Evolutionary conservation across 2,797 vertebrate species (phyloP).

Genomic region (Pipistrellus pygmaeus): DNA sequence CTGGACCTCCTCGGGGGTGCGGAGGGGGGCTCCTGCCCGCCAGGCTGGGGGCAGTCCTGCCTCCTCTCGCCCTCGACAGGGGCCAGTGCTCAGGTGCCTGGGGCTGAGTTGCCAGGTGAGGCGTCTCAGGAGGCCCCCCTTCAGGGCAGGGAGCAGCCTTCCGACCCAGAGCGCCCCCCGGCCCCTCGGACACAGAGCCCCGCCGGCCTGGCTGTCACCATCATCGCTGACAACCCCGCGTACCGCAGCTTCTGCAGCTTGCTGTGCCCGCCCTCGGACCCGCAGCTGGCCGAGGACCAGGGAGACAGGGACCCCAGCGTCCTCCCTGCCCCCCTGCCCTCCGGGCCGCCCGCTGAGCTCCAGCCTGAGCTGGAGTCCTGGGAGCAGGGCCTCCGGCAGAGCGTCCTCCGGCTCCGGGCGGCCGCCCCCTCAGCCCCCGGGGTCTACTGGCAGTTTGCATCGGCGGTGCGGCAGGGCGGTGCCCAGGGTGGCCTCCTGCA

Average conservation of each 20-base stretch:
- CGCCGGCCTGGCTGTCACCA: neutral
- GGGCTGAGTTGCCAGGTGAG: neutral
- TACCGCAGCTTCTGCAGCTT: slow-evolving; percentile 82
- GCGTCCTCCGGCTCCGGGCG: neutral
- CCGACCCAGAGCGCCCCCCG: neutral
- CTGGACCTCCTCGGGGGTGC: slow-evolving; percentile 77
- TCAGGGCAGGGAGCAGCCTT: neutral
- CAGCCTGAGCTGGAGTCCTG: slow-evolving; percentile 64
- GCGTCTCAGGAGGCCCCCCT: neutral
- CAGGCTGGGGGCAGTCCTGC: neutral
- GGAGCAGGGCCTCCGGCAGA: slow-evolving; percentile 77
- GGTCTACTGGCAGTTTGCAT: slow-evolving; percentile 71
- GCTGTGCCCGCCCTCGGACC: neutral
- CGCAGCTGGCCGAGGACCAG: rapidly evolving
- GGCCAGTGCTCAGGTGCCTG: rapidly evolving
- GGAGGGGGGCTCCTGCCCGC: neutral
- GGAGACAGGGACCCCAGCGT: neutral
- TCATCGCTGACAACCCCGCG: neutral
- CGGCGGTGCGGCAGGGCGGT: neutral
- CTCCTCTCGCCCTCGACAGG: neutral
- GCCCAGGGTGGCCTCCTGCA: slow-evolving; percentile 53
- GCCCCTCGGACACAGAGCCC: neutral
- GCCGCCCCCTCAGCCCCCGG: slow-evolving; percentile 15
- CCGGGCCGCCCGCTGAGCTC: neutral
- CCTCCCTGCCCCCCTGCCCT: neutral